Evolutionary conservation across 1,140 invertebrate species (phyloP), one percentile per base, ranked within the genome.

Genomic region (Nylanderia fulva): DNA sequence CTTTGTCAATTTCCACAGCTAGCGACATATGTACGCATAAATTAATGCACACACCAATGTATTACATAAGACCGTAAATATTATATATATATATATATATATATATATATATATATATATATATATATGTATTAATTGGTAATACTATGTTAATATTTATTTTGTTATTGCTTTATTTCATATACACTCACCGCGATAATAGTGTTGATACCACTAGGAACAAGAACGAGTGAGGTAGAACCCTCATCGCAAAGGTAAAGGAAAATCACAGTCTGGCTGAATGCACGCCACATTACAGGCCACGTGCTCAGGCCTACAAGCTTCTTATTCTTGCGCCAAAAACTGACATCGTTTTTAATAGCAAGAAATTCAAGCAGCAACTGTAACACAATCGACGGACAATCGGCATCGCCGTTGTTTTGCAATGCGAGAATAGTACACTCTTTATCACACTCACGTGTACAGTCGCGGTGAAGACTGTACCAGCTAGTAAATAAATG

Each of bases 281-380:
- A 98, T 39, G 97, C 97, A 69, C 98, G 95, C 99, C 99, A 99
- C 9, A 99, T 88, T 6, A 99, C 97, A 4, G 98, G 98, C 79
- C 98, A 96, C 11, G 96, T 96, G 8, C 99, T 99, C 2, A 99
- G 93, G 1, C 99, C 99, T 42, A 97, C 98, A 94, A 99, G 97
- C 0, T 97, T 97, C 48, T 96, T 96, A 89, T 98, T 96, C 15
- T 96, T 96, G 79, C 96, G 96, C 99, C 99, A 99, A 93, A 99
- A 99, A 86, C 96, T 96, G 5, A 99, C 98, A 90, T 99, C 99
- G 94, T 99, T 99, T 96, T 99, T 99, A 91, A 99, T 99, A 2
- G 99, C 98, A 63, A 99, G 95, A 91, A 99, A 98, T 93, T 99
- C 99, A 93, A 99, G 99, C 11, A 99, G 95, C 71, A 99, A 93